Evolutionary conservation across 2,797 vertebrate genomes (phyloP).

Genomic region (Acanthurus tractus): DNA sequence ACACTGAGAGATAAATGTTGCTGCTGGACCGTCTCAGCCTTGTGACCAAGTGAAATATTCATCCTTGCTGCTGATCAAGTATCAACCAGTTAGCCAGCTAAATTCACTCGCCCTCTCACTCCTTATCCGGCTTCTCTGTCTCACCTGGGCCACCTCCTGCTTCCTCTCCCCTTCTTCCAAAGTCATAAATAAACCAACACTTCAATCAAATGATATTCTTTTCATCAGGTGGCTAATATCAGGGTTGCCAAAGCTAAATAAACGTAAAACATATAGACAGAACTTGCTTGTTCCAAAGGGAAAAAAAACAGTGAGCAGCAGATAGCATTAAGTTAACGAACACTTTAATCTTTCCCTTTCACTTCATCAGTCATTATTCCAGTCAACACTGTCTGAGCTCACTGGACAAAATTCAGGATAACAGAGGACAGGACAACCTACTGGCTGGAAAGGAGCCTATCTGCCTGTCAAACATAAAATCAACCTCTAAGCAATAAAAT

Average conservation of each 20-base stretch:
- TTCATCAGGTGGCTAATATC: constrained; percentile 11
- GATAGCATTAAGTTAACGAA: constrained; percentile 45
- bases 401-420: constrained; percentile 46
- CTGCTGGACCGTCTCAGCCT: constrained; percentile 44
- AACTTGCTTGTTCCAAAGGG: neutral
- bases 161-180: constrained; percentile 44
- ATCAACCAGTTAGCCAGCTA: constrained; percentile 56
- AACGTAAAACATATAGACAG: neutral
- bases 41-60: constrained; percentile 81
- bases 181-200: constrained; percentile 54
- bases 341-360: constrained; percentile 36
- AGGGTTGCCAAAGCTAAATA: neutral
- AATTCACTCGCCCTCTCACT: constrained; percentile 33
- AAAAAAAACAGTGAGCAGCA: constrained; percentile 6
- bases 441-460: neutral
- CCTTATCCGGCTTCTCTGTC: constrained; percentile 30
- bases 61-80: constrained; percentile 77
- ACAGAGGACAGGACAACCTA: constrained; percentile 41
- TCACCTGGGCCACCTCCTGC: constrained; percentile 20
- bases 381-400: constrained; percentile 45
- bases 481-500: constrained; percentile 9
- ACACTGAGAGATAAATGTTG: constrained; percentile 23
- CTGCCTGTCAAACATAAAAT: constrained; percentile 12
- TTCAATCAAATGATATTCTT: constrained; percentile 24
- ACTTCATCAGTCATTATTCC: constrained; percentile 41